Conservation (phyloP, 2,888 invertebrate species). For the Cryptops parisi region DNA sequence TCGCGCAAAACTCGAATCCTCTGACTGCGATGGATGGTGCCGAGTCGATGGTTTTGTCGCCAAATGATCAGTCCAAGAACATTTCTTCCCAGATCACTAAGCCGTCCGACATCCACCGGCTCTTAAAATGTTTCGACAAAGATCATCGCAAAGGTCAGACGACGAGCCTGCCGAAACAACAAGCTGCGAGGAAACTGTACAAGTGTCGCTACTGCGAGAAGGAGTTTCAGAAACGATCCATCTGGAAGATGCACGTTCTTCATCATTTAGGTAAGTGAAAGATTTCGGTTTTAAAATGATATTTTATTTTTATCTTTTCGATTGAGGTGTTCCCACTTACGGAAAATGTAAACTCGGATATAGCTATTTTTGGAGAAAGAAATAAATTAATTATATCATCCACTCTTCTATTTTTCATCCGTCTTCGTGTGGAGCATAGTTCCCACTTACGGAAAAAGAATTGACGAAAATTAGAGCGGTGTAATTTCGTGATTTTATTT, state of each 20-base stretch:
- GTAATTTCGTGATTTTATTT: too few species aligned
- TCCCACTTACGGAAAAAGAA: too few species aligned
- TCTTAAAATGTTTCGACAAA: background rate
- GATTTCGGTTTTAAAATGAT: background rate
- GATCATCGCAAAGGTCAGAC: background rate
- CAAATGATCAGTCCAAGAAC: background rate
- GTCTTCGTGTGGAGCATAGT: too few species aligned
- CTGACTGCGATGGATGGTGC: background rate
- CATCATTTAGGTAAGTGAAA: constrained; percentile 3
- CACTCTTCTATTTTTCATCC: too few species aligned
- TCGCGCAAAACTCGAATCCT: background rate
- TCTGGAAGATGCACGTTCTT: background rate
- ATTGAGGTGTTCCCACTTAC: too few species aligned
- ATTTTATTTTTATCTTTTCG: background rate
- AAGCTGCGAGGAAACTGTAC: background rate
- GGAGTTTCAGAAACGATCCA: background rate
- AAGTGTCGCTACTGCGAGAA: constrained; percentile 5
- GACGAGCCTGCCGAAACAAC: background rate
- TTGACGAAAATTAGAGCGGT: too few species aligned
- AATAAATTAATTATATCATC: too few species aligned
- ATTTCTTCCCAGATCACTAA: background rate
- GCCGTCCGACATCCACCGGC: background rate
- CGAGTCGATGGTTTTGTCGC: background rate
- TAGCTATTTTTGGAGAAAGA: too few species aligned
- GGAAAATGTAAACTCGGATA: too few species aligned